Percentiles rank a stretch among this genome's conserved stretches.
Evolutionary conservation across 2,113 vertebrate species (phyloP).

Genomic region (Alouatta palliata): DNA sequence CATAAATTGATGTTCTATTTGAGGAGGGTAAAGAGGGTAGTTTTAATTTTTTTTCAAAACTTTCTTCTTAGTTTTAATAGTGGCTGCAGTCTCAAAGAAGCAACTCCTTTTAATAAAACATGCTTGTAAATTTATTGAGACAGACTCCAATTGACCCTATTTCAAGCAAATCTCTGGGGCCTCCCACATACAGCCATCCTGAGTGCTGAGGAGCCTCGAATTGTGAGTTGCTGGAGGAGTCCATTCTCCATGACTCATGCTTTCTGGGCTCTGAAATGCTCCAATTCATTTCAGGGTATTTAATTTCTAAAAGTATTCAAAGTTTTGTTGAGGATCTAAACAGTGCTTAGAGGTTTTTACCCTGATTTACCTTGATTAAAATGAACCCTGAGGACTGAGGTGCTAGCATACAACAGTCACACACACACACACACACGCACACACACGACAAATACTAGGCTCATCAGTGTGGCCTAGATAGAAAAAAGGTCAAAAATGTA

Average conservation of each 20-base stretch:
- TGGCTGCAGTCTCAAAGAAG: not conserved
- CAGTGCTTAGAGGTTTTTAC: not conserved
- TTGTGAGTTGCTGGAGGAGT: rapidly evolving
- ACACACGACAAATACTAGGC: not conserved
- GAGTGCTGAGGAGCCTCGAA: not conserved
- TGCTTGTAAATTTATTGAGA: not conserved
- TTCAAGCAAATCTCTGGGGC: not conserved
- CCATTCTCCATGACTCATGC: rapidly evolving
- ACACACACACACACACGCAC: not conserved
- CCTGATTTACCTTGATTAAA: not conserved
- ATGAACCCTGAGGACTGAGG: not conserved
- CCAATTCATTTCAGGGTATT: not conserved
- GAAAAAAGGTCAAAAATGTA: not conserved
- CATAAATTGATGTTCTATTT: not conserved
- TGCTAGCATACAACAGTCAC: not conserved
- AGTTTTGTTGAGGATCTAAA: not conserved
- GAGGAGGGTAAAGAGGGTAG: not conserved
- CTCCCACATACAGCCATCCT: rapidly evolving
- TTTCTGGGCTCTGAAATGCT: not conserved
- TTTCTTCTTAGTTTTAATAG: slow-evolving; percentile 6
- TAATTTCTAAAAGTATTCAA: not conserved
- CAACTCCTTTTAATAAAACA: not conserved
- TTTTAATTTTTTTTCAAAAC: not conserved
- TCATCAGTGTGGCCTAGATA: not conserved
- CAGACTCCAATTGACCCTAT: not conserved